Base-by-base conservation (phyloP, 53 echinoderm and acorn worm genomes). In the Crossaster papposus region DNA sequence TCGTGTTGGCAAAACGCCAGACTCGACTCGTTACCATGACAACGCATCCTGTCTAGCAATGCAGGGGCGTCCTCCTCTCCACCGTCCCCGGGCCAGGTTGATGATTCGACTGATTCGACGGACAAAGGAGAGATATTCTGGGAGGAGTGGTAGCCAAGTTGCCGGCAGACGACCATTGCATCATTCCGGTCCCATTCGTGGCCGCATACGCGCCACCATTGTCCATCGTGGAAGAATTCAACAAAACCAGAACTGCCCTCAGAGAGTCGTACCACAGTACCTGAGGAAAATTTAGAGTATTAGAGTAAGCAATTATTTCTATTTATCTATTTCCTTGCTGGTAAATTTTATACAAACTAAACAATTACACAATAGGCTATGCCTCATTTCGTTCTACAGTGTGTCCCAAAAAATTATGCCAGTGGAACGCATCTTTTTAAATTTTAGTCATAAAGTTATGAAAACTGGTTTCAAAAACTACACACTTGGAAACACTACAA, bases 171-270 rank as follows among this genome's bases (percentile, higher is more conserved):
- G 4, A 93, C 93, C 28, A 55, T 74, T 3, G 90, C 93, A 13
- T 91, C 89, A 51, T 79, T 36, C 10, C 77, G 17, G 85, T 81
- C 36, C 92, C 92, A 92, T 36, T 36, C 63, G 13, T 89, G 84
- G 18, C 90, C 85, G 62, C 92, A 92, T 51, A 92, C 51, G n/a
- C 79, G 79, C 72, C 78, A 77, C 92, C 92, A 92, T 26, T 89
- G 68, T 38, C 83, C 79, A 34, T 79, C 64, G 30, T 89, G 64
- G 22, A 72, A 81, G 74, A 92, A 81, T 83, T 92, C 92, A 13
- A 81, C 81, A 58, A 81, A 64, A 11, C 81, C 81, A 20, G 64
- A 62, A 58, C 81, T 81, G 81, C 65, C 64, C 8, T 64, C 81
- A 23, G 81, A 81, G 26, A 81, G 64, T 34, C 81, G 81, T 20